Base-by-base conservation (phyloP, 2,888 invertebrate species). In the Agrotis clavis region DNA sequence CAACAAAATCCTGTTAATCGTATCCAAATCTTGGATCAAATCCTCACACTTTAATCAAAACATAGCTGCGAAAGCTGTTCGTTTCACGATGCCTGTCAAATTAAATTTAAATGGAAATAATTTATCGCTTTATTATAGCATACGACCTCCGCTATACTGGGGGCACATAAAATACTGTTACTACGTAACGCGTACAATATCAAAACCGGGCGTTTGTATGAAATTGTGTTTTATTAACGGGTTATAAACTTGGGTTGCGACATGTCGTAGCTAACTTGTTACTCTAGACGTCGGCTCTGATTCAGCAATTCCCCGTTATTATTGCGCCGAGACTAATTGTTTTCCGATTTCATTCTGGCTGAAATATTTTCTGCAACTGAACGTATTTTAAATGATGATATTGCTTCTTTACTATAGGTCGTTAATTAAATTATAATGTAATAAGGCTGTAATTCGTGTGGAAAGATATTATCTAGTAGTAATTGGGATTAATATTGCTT, bases 211-310 rank as follows among this genome's bases (percentile, higher is more conserved):
- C 66, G 88, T 90, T 90, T 94, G 92, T 94, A 94, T 94, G 95
- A 93, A 95, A 94, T 94, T 94, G 94, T 95, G 92, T 95, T 96
- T 96, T 95, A 95, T 95, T 94, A 95, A 94, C 93, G 93, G 95
- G 94, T 93, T 94, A 94, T 95, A 95, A 95, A 96, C 92, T 93
- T 90, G 88, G 90, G 87, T 90, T 87, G 93, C 90, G 91, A 95
- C 93, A 93, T 92, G 92, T 92, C 94, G 94, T 94, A 93, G 92
- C 90, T 91, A 92, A 94, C 92, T 95, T 94, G 95, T 94, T 92
- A 92, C 94, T 90, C 87, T 83, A 92, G 91, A 92, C 91, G 91
- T 86, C 86, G 88, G 86, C 84, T 88, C 87, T 89, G 90, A 91
- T 90, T 91, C 90, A 89, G 89, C 90, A 89, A 91, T 92, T 89